phyloP scores from a whole-genome alignment of 2,113 vertebrate genomes.

The Motacilla tschutschensis region DNA sequence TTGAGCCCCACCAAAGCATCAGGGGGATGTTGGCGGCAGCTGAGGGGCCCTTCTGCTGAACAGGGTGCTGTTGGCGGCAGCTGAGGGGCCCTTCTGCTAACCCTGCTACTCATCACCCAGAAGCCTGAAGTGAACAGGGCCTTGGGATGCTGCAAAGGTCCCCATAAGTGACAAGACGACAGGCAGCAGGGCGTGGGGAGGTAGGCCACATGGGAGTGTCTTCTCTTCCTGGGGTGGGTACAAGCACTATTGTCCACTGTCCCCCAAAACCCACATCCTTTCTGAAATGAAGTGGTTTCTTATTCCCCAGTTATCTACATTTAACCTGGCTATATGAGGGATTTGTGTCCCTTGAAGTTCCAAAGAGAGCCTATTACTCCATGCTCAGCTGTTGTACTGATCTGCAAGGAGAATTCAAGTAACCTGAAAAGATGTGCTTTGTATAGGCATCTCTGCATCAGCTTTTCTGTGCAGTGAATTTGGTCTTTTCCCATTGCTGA shows the following conservation, averaged over 20 bases:
- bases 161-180: not conserved
- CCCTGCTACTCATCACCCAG: not conserved
- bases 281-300: not conserved
- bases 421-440: not conserved
- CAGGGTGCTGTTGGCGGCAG: not conserved
- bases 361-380: not conserved
- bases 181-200: not conserved
- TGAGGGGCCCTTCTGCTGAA: not conserved
- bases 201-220: accelerated
- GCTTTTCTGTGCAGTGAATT: not conserved
- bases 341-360: not conserved
- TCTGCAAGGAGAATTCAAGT: not conserved
- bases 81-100: not conserved
- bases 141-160: not conserved
- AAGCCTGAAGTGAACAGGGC: not conserved
- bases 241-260: not conserved
- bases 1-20: not conserved
- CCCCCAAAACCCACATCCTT: not conserved
- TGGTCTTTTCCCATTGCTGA: not conserved
- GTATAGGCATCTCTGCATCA: not conserved
- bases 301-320: not conserved
- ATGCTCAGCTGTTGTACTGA: not conserved
- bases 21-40: not conserved
- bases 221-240: not conserved
- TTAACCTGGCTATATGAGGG: not conserved